Conservation (phyloP, 2,888 invertebrate species). For the Ectobius pallidus region DNA sequence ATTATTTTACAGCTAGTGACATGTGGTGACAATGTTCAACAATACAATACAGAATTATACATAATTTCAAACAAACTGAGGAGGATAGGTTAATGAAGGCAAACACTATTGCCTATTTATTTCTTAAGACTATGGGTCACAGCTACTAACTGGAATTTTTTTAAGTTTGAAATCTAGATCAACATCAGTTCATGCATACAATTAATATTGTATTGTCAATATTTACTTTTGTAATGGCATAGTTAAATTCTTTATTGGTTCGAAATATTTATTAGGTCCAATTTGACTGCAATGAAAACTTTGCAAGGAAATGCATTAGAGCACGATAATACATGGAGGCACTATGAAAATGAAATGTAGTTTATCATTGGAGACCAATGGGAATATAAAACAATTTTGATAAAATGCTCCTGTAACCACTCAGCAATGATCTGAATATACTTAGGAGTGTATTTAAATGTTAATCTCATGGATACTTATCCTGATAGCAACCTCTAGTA, state of each 20-base stretch:
- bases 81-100: background rate
- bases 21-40: conserved; percentile 35
- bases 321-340: conserved; percentile 21
- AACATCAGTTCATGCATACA: conserved; percentile 39
- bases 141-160: conserved; percentile 31
- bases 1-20: conserved; percentile 35
- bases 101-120: conserved; percentile 18
- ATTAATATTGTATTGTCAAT: conserved; percentile 41
- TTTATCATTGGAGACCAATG: background rate
- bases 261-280: conserved; percentile 21
- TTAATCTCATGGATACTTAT: too few relatives aligned
- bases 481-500: conserved; percentile 14
- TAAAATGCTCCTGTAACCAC: background rate
- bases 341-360: conserved; percentile 9
- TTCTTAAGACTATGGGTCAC: conserved; percentile 23
- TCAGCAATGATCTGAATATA: background rate
- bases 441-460: too few relatives aligned
- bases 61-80: conserved; percentile 25
- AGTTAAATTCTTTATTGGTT: conserved; percentile 13
- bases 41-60: conserved; percentile 34
- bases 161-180: conserved; percentile 33
- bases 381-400: background rate
- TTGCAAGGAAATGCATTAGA: conserved; percentile 2
- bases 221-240: conserved; percentile 32
- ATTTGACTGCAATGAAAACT: conserved; percentile 21